Percentiles rank a stretch among this genome's conserved stretches.
phyloP scores from a whole-genome alignment of 2,888 invertebrate species.

The Crepidodera aurea region DNA sequence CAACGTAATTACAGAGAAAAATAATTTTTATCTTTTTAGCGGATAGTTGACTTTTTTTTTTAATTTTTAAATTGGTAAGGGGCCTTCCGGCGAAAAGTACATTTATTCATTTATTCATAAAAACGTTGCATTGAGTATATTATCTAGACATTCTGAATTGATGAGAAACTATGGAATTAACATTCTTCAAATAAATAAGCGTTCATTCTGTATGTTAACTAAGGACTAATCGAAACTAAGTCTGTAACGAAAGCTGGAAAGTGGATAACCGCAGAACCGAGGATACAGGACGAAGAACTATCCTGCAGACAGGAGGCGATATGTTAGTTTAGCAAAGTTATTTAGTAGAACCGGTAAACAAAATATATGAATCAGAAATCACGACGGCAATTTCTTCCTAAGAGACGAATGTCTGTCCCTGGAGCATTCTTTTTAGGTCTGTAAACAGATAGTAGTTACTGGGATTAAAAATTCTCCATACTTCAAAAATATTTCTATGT shows the following conservation, averaged over 20 bases:
- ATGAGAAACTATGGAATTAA: no score
- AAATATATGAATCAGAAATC: background rate
- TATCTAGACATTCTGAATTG: no score
- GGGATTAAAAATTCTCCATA: no score
- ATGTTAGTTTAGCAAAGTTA: conserved; percentile 49
- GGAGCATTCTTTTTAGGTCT: no score
- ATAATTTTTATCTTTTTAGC: conserved; percentile 4
- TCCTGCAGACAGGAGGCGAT: conserved; percentile 40
- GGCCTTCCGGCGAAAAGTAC: no score
- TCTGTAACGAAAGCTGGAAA: conserved; percentile 44
- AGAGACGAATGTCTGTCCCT: no score
- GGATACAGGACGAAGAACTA: conserved; percentile 9
- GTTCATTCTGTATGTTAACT: background rate
- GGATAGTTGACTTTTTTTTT: background rate
- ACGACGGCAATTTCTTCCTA: background rate
- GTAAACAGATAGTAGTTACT: no score
- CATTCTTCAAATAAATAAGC: conserved; percentile 2
- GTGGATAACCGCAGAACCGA: conserved; percentile 43
- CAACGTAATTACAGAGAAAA: conserved; percentile 11
- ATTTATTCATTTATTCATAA: no score
- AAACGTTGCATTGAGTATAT: no score
- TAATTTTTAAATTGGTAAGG: no score
- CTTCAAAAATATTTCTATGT: no score
- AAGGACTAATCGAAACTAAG: conserved; percentile 12
- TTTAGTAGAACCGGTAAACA: conserved; percentile 21